Evolutionary conservation across 2,113 vertebrate species (phyloP), one percentile per base, ranked within the genome.

Genomic region (Okapia johnstoni): DNA sequence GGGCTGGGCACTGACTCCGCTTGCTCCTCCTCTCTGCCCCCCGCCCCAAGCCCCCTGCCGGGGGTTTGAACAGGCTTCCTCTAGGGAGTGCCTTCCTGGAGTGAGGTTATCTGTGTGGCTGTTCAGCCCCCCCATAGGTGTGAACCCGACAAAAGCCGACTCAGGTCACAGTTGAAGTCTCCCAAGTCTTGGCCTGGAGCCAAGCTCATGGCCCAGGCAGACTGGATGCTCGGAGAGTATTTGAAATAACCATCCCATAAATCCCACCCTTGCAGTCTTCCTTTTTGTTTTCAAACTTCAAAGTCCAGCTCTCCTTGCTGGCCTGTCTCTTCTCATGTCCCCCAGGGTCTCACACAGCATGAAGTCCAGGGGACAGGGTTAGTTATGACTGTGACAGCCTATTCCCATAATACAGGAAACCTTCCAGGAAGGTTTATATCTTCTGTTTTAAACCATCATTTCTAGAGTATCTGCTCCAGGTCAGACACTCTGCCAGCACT

Each of bases 391-490:
- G 57, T 33, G 12, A 60, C 9, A 57, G 26, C 43, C 16, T 93
- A 23, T 30, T 43, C 23, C 77, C 0, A 0, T 26, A 79, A 36
- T 33, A 79, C 21, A 89, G 40, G 30, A 89, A 73, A 7, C 36
- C 15, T 60, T 94, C 46, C 26, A 54, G 28, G 73, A 55, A n/a
- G 8, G 55, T 57, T 61, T 96, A 16, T 54, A 30, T 60, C 85
- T 94, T 94, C 30, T 93, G 50, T 79, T 87, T 77, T 55, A 80
- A 80, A 61, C 36, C 15, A 54, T 93, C 11, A 0, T 80, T 90
- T 94, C 70, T 84, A 61, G 60, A 89, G 46, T 48, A 13, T 92
- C 83, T 46, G 12, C 21, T 43, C 54, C 21, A 12, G 40, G 79
- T 46, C 76, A 94, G 17, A 90, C 36, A 7, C 40, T 46, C 30